phyloP scores from a whole-genome alignment of 2,797 vertebrate species.

The Onychomys leucogaster region DNA sequence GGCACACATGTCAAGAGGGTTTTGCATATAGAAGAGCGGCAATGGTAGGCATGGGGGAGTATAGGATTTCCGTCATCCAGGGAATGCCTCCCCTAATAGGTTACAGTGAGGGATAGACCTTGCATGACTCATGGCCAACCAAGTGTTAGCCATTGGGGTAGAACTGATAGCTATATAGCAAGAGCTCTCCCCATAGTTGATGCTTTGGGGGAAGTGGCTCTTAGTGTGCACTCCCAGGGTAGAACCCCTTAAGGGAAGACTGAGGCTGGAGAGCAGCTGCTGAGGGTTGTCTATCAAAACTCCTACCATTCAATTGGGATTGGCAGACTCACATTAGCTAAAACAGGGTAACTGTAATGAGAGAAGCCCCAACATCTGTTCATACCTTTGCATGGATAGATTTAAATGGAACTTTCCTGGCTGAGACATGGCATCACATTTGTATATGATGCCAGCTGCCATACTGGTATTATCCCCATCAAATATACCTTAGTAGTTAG shows the following conservation, averaged over 20 bases:
- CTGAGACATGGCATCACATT: neutral
- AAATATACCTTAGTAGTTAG: neutral
- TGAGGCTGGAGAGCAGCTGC: neutral
- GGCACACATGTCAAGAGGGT: neutral
- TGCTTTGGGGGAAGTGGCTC: neutral
- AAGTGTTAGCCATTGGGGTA: neutral
- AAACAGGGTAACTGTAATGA: neutral
- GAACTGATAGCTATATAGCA: neutral
- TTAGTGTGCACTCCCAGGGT: neutral
- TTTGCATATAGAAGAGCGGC: neutral
- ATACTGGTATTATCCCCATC: neutral
- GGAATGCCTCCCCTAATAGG: neutral
- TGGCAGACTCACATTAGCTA: neutral
- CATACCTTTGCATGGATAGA: neutral
- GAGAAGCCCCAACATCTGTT: neutral
- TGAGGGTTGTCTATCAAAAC: fast-evolving
- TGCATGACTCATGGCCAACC: neutral
- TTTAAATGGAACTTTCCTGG: neutral
- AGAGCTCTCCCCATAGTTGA: neutral
- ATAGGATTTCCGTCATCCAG: neutral
- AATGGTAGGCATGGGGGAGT: neutral
- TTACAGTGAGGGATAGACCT: neutral
- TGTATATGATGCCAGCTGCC: neutral
- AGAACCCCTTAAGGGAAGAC: neutral
- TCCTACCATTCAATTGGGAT: neutral